Conservation (phyloP, 2,888 invertebrate genomes). For the Pseudococcus longispinus region DNA sequence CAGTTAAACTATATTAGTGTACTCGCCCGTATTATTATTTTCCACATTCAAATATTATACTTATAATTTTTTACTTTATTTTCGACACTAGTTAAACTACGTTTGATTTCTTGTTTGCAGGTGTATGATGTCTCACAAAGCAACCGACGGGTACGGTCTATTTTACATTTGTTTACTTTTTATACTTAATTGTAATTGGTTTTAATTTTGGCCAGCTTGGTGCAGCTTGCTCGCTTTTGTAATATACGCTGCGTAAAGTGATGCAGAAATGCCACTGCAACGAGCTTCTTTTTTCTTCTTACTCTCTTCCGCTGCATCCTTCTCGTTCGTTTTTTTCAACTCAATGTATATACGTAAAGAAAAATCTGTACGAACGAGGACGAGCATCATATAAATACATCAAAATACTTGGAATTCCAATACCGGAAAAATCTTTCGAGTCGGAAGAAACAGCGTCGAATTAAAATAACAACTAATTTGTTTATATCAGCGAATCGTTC, state of each 20-base stretch:
- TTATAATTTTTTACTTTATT: constrained; percentile 54
- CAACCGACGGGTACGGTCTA: constrained; percentile 61
- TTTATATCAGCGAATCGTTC: constrained; percentile 51
- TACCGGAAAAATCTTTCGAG: constrained; percentile 10
- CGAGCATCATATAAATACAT: background rate
- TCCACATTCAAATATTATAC: constrained; percentile 6
- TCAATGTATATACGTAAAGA: background rate
- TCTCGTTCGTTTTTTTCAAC: background rate
- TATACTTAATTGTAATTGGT: background rate
- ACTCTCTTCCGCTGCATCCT: background rate
- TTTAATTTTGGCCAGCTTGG: background rate
- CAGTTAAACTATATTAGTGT: constrained; percentile 56
- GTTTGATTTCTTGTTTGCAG: constrained; percentile 61
- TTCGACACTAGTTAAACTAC: constrained; percentile 60
- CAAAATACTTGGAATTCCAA: constrained; percentile 47
- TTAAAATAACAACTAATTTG: constrained; percentile 56
- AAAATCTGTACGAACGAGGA: background rate
- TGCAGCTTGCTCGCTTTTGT: background rate
- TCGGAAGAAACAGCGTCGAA: constrained; percentile 41
- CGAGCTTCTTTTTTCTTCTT: background rate
- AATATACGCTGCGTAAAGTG: background rate
- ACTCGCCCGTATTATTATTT: constrained; percentile 32
- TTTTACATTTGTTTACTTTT: constrained; percentile 44
- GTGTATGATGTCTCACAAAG: constrained; percentile 62
- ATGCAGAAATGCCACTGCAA: background rate